Base-by-base conservation (phyloP, 1,140 invertebrate species). In the Chrysopa pallens region DNA sequence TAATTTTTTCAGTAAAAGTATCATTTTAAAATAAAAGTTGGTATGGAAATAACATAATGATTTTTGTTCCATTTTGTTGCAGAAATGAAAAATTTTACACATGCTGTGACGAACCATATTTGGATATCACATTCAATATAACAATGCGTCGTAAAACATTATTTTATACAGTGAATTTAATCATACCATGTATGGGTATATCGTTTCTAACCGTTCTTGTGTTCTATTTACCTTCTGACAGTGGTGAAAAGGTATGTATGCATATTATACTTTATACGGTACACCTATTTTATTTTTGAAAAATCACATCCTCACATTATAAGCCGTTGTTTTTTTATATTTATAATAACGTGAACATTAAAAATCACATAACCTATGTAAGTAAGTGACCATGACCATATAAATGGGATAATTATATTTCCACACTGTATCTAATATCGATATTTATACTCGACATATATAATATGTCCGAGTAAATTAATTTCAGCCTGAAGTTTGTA, bases 71-170 rank as follows among this genome's bases (percentile, higher is more conserved):
- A 11, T 33, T 33, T 39, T 48, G 51, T 62, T 65, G 6, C 68
- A 86, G 88, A 56, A 90, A 90, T 59, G 87, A 90, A 62, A 90
- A 90, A 55, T 90, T 83, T 65, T 96, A 97, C 70, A 93, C 90
- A 41, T 98, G 93, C 65, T 97, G 93, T 63, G 80, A 90, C 60
- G 88, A 92, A 64, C 88, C 88, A 29, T 94, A 91, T 63, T 69
- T 96, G 58, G 93, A 98, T 67, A 96, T 98, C 56, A 98, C 92
- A 31, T 99, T 98, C 69, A 96, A 97, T 66, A 95, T 98, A 47
- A 97, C 93, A 23, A 90, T 98, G 79, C 69, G 95, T 52, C 69
- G 93, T 47, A 95, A 96, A 66, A 96, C 91, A 23, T 70, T 97
- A 31, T 97, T 97, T 69, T 96, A 97, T 68, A 94, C 92, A 2